phyloP scores from a whole-genome alignment of 2,797 vertebrate species.

The Borostomias antarcticus region DNA sequence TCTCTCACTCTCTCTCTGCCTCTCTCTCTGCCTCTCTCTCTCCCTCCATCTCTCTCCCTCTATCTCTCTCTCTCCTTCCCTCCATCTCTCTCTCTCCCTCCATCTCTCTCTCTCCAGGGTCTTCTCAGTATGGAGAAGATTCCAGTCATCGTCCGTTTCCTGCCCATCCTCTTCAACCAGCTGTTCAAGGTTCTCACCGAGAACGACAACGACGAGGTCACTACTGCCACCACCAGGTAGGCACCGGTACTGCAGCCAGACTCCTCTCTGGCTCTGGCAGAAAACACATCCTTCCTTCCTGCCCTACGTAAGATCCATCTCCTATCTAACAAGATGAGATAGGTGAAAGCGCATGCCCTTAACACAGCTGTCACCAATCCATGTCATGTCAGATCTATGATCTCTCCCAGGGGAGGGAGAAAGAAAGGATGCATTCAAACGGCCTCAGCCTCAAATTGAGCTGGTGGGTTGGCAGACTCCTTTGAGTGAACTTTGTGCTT shows the following conservation, averaged over 20 bases:
- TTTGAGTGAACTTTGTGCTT: neutral
- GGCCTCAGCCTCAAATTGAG: neutral
- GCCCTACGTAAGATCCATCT: no score
- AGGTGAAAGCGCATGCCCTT: neutral
- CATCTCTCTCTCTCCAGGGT: slow-evolving; percentile 76
- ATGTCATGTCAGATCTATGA: slow-evolving; percentile 2
- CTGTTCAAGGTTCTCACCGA: slow-evolving; percentile 93
- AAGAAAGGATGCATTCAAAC: no score
- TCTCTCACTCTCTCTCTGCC: no score
- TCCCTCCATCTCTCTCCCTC: neutral
- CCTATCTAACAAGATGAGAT: neutral
- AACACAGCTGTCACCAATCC: neutral
- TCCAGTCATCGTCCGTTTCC: slow-evolving; percentile 91
- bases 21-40: neutral
- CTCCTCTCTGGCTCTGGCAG: neutral
- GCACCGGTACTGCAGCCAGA: slow-evolving; percentile 28
- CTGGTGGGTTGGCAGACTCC: neutral
- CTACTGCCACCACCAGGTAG: slow-evolving; percentile 89
- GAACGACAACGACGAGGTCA: slow-evolving; percentile 89
- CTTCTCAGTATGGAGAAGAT: slow-evolving; percentile 94
- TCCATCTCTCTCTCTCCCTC: neutral
- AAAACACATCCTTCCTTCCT: no score
- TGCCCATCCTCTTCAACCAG: slow-evolving; percentile 95
- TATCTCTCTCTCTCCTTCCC: slow-evolving; percentile 36
- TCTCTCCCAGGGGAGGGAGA: no score